Evolutionary conservation across 1,140 invertebrate genomes (phyloP), one percentile per base, ranked within the genome.

Genomic region (Rhizoglyphus robini): DNA sequence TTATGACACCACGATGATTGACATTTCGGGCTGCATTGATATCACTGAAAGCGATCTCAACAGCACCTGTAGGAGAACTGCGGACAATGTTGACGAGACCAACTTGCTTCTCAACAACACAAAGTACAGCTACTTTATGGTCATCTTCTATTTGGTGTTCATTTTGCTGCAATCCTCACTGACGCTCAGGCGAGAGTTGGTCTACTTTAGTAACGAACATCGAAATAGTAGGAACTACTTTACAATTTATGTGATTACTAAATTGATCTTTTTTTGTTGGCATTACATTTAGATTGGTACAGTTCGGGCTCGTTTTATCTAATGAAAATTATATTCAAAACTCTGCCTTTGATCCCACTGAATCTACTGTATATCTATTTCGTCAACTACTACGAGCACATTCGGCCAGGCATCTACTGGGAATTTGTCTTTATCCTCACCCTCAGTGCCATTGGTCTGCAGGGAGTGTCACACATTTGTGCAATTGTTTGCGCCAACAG

Each of bases 151-250:
- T 27, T 11, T 48, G 18, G 34, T 64, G 34, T 13, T 64, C 18
- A n/a, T 48, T 4, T 15, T 64, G 1, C 15, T 64, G 5, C 38
- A 48, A 27, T 29, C 63, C 25, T 32, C 47, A 2, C 29, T 64
- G 23, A 64, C 18, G n/a, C 41, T 64, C 29, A 30, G n/a, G 15
- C 11, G 15, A 15, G 63, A 64, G 25, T 18, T 48, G 13, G 31
- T 31, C 2, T 32, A 36, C 18, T 64, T 64, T 64, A 25, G 29
- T 8, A 51, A 57, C 51, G 63, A 64, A 64, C 47, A 64, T 31
- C 38, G 63, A 20, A 64, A 64, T 64, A 48, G 63, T 64, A 49
- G n/a, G n/a, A n/a, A n/a, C n/a, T n/a, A n/a, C n/a, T n/a, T n/a
- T n/a, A 31, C 47, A n/a, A 49, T 15, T 29, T 31, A 51, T 27